phyloP scores from a whole-genome alignment of 2,888 invertebrate genomes.

The Neoascia interrupta region DNA sequence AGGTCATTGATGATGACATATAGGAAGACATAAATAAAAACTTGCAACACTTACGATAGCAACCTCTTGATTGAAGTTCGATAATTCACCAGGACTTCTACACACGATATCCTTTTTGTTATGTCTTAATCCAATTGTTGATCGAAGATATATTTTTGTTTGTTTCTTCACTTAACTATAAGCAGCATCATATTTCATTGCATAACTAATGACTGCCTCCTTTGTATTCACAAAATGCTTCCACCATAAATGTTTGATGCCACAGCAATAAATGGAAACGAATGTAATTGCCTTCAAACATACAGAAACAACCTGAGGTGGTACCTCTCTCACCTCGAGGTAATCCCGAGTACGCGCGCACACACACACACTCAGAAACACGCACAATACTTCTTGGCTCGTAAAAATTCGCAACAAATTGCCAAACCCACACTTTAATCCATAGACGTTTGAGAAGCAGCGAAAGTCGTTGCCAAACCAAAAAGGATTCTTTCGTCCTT shows the following conservation, averaged over 20 bases:
- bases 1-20: conserved; percentile 21
- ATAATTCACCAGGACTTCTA: neutral
- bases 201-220: conserved; percentile 39
- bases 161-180: neutral
- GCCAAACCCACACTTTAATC: conserved; percentile 45
- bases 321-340: conserved; percentile 7
- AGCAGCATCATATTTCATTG: conserved; percentile 31
- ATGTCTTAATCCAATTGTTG: neutral
- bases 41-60: neutral
- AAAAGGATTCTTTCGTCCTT: conserved; percentile 27
- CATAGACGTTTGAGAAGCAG: conserved; percentile 21
- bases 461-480: conserved; percentile 56
- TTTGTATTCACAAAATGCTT: conserved; percentile 2
- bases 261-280: conserved; percentile 17
- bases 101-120: too few species aligned
- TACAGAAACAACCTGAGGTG: conserved; percentile 1
- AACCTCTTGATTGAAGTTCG: neutral
- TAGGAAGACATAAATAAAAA: neutral
- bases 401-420: conserved; percentile 57
- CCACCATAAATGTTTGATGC: conserved; percentile 40
- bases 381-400: too few species aligned
- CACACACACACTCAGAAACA: too few species aligned
- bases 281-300: conserved; percentile 39
- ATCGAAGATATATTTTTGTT: neutral
- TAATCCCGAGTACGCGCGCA: too few species aligned